Percentiles rank a stretch among this genome's conserved stretches.
Evolutionary conservation across 2,113 vertebrate species (phyloP).

Genomic region (Mola mola): DNA sequence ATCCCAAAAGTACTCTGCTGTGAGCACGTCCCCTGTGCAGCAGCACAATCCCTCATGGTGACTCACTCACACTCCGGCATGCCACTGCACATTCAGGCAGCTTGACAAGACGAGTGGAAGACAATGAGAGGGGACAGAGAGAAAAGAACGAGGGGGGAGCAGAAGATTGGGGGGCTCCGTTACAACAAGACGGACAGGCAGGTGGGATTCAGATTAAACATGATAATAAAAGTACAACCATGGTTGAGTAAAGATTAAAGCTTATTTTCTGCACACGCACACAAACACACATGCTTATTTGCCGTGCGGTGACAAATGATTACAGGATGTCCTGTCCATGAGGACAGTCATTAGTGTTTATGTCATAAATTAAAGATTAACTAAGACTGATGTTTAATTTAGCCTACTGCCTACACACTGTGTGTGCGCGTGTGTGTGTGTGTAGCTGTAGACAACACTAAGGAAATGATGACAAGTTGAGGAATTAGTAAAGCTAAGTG

Average conservation of each 20-base stretch:
- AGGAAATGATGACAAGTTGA: constrained; percentile 32
- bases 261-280: background rate
- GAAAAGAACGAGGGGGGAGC: constrained; percentile 2
- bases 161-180: background rate
- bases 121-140: constrained; percentile 1
- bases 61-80: constrained; percentile 71
- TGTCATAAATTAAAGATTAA: constrained; percentile 65
- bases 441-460: constrained; percentile 8
- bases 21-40: constrained; percentile 45
- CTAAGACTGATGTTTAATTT: constrained; percentile 61
- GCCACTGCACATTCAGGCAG: constrained; percentile 70
- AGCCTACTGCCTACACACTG: constrained; percentile 7
- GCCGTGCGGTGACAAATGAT: constrained; percentile 32
- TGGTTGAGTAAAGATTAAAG: too few species aligned
- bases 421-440: background rate
- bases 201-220: too few species aligned
- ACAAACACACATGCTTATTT: background rate
- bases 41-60: constrained; percentile 64
- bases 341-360: constrained; percentile 36
- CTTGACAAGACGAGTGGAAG: constrained; percentile 55
- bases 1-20: constrained; percentile 28
- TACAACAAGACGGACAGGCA: too few species aligned
- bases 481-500: background rate
- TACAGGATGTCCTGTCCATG: constrained; percentile 64
- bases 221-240: too few species aligned